Evolutionary conservation across 2,797 vertebrate species (phyloP).

Genomic region (Sitta carolinensis): DNA sequence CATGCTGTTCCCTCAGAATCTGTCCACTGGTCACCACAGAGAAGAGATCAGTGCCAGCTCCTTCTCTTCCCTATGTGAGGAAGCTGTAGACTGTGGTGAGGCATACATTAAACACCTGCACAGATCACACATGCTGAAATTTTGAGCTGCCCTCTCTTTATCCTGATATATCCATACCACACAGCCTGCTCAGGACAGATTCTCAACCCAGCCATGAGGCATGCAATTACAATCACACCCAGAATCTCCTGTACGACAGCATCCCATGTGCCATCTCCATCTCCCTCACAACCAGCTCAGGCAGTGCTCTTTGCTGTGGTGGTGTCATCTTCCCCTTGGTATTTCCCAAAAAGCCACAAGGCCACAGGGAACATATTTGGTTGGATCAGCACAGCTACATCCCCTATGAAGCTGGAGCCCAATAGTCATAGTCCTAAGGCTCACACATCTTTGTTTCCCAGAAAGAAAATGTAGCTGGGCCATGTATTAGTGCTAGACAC

Average conservation of each 20-base stretch:
- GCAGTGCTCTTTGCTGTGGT: rapidly evolving
- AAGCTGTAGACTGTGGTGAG: neutral
- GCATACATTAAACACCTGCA: neutral
- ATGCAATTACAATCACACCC: neutral
- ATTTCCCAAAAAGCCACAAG: neutral
- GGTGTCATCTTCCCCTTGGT: neutral
- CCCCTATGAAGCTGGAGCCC: neutral
- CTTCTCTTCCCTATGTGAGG: neutral
- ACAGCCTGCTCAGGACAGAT: neutral
- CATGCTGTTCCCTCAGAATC: neutral
- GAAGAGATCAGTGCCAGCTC: neutral
- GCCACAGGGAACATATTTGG: neutral
- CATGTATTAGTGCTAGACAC: neutral
- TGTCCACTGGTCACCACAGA: neutral
- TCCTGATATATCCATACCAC: neutral
- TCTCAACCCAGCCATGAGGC: neutral
- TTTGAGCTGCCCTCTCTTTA: neutral
- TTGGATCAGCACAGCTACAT: neutral
- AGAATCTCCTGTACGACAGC: neutral
- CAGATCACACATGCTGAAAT: neutral
- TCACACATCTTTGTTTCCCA: neutral
- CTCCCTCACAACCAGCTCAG: neutral
- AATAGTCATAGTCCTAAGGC: neutral
- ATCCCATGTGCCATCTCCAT: neutral
- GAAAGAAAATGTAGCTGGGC: neutral